Base-by-base conservation (phyloP, 2,797 vertebrate genomes). In the Karalla daura region DNA sequence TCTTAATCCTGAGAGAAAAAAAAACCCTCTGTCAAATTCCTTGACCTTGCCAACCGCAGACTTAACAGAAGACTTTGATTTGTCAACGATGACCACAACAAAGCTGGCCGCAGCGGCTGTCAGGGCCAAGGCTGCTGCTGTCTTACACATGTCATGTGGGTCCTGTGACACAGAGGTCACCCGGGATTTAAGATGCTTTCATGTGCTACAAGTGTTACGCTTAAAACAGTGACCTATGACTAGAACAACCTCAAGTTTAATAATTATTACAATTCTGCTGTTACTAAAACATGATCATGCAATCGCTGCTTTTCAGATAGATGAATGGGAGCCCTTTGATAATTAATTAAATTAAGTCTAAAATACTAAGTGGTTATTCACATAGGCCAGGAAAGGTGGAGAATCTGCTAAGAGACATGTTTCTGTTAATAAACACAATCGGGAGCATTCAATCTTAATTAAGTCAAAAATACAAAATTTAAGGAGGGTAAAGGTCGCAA, bases 41-140 rank as follows among this genome's bases (percentile, higher is more conserved):
- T 74, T 84, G 86, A 89, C 87, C 86, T 88, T 27, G 51, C 8
- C 54, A 76, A 83, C 82, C 80, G 5, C 73, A 62, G 80, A 80
- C 84, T 91, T 88, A 89, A 61, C 53, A 44, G 58, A 74, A 65
- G 80, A 84, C 91, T 91, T 92, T 91, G 89, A 93, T 92, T 93
- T 76, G 78, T 91, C 92, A 91, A 81, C 70, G 63, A 78, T 90
- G 88, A 90, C 90, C 88, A 90, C 87, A 90, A 89, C 84, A 93
- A 87, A 92, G 88, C 51, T 11, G 63, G 71, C 63, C 70, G 61
- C 72, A 60, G 54, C 44, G 76, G 73, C 73, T 47, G 66, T 60
- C 66, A 63, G 47, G 76, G 63, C 72, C 47, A 28, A 63, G 59
- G 67, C 58, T 54, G 73, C 69, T 59, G 47, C 74, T 36, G 59